Percentiles rank a stretch among this genome's conserved stretches.
These are phyloP conservation scores for Scomberomorus guttatus DNA, from an alignment of 2,797 vertebrate species.

Conservation along the genomic window DNA sequence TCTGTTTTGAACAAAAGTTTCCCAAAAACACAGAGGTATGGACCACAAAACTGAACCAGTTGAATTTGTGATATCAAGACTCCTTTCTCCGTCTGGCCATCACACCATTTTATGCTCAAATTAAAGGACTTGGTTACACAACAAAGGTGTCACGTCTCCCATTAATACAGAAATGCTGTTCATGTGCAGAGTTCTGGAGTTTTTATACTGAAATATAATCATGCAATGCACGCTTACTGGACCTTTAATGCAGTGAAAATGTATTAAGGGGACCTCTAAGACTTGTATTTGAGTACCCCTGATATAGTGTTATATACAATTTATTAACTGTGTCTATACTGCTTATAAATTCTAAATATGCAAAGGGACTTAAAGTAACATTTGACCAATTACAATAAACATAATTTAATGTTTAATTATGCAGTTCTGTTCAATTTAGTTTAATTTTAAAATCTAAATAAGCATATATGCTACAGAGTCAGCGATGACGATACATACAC, in stretches of 20 bases:
- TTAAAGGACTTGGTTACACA: too few relatives aligned
- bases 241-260: neutral
- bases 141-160: too few relatives aligned
- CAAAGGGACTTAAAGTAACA: too few relatives aligned
- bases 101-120: too few relatives aligned
- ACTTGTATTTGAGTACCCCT: neutral
- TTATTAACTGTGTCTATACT: neutral
- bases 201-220: neutral
- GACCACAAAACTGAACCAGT: neutral
- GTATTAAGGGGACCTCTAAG: neutral
- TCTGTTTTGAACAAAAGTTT: neutral
- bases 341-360: neutral
- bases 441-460: neutral
- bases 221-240: neutral
- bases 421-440: too few relatives aligned
- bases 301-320: neutral
- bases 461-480: neutral
- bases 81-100: too few relatives aligned
- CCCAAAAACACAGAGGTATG: neutral
- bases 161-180: too few relatives aligned
- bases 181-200: neutral
- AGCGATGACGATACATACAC: neutral
- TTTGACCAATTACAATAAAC: too few relatives aligned
- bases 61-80: neutral
- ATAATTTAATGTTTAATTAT: too few relatives aligned